These are phyloP conservation scores for Probaryconus sp. DNA, from an alignment of 1,140 invertebrate species.

Conservation along the genomic window DNA sequence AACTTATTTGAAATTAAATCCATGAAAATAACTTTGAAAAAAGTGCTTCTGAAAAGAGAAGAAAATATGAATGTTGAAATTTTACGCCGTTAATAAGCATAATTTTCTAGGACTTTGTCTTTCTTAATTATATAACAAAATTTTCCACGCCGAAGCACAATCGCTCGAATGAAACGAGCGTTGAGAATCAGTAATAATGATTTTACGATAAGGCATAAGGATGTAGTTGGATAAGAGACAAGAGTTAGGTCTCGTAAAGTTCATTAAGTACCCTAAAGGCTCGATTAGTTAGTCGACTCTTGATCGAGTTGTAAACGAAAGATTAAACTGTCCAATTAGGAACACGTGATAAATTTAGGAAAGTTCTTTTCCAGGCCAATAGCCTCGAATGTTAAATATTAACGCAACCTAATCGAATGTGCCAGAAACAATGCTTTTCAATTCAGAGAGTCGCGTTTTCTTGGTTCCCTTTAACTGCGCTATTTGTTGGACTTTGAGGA, in stretches of 20 bases:
- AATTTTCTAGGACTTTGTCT: constrained; percentile 37
- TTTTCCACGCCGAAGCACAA: constrained; percentile 33
- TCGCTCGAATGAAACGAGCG: constrained; percentile 28
- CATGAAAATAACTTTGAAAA: constrained; percentile 12
- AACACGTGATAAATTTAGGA: constrained; percentile 56
- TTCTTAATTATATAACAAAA: constrained; percentile 49
- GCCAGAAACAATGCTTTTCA: constrained; percentile 40
- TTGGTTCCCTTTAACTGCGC: constrained; percentile 25
- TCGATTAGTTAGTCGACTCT: constrained; percentile 56
- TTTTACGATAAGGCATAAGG: constrained; percentile 48
- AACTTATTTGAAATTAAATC: constrained; percentile 49
- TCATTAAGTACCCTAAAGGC: constrained; percentile 53
- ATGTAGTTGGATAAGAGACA: constrained; percentile 47
- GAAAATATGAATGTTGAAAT: constrained; percentile 1
- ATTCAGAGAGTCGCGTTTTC: constrained; percentile 23
- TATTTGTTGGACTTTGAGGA: constrained; percentile 36
- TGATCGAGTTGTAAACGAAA: constrained; percentile 57
- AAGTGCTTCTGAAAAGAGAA: constrained; percentile 22
- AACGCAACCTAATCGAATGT: constrained; percentile 37
- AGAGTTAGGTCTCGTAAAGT: constrained; percentile 54
- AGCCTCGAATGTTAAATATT: constrained; percentile 33
- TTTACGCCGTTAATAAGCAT: constrained; percentile 34
- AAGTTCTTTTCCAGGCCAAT: constrained; percentile 23
- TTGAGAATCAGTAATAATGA: constrained; percentile 53
- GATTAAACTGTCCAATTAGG: constrained; percentile 56